These are phyloP conservation scores for Oncorhynchus nerka DNA, from an alignment of 2,113 vertebrate genomes.

Conservation along the genomic window DNA sequence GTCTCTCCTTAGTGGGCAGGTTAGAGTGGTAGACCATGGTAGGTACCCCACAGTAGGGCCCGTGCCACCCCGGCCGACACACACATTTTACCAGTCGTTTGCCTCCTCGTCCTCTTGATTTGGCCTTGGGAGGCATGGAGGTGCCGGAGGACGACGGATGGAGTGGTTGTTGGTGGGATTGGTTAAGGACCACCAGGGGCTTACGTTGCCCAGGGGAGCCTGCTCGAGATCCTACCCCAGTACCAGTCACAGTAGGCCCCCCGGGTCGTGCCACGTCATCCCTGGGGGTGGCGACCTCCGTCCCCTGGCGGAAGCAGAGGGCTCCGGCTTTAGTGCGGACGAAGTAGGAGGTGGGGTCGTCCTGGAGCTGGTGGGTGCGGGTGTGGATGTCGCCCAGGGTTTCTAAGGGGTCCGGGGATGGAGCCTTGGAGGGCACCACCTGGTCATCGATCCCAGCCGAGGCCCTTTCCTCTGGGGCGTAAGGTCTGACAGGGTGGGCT, in stretches of 20 bases:
- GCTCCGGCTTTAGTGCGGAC: conserved; percentile 90
- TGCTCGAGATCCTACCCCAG: conserved; percentile 45
- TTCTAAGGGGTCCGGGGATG: conserved; percentile 32
- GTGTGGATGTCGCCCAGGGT: conserved; percentile 77
- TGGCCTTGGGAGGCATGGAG: conserved; percentile 36
- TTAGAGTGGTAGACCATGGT: conserved; percentile 98
- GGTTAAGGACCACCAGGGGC: conserved; percentile 51
- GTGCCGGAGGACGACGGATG: conserved; percentile 24
- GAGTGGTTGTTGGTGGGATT: conserved; percentile 21
- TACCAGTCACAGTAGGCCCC: conserved; percentile 43
- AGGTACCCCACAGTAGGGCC: conserved; percentile 94
- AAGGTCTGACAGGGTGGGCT: background rate
- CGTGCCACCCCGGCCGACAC: conserved; percentile 94
- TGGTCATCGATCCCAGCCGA: conserved; percentile 1
- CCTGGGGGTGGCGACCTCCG: conserved; percentile 79
- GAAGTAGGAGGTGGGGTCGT: conserved; percentile 86
- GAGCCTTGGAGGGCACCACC: background rate
- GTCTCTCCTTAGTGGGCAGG: conserved; percentile 93
- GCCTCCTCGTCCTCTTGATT: conserved; percentile 64
- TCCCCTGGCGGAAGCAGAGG: conserved; percentile 90
- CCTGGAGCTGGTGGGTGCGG: conserved; percentile 74
- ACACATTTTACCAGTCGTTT: conserved; percentile 92
- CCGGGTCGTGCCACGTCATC: conserved; percentile 62
- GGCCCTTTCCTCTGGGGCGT: conserved; percentile 7
- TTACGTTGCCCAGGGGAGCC: conserved; percentile 53